phyloP scores from a whole-genome alignment of 2,113 vertebrate species.

The Chroicocephalus ridibundus region DNA sequence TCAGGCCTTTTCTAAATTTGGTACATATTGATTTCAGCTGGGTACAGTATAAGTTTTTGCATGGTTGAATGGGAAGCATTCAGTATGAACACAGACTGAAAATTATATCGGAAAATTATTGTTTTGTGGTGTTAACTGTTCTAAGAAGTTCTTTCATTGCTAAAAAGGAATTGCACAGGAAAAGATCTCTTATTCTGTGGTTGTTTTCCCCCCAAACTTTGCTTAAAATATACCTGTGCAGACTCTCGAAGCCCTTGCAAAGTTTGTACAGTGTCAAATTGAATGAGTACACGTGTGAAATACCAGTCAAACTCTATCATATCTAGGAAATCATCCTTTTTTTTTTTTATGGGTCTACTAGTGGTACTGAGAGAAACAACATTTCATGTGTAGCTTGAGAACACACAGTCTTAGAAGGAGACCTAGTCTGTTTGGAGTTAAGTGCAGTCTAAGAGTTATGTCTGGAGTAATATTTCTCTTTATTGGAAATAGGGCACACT shows the following conservation, averaged over 20 bases:
- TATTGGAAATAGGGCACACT: not conserved
- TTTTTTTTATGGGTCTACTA: not conserved
- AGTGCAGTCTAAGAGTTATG: not conserved
- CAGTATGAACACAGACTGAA: not conserved
- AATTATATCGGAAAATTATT: too few relatives aligned
- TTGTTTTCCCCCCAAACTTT: not conserved
- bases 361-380: not conserved
- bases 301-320: not conserved
- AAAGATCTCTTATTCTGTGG: not conserved
- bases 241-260: not conserved
- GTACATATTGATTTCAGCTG: not conserved
- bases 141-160: not conserved
- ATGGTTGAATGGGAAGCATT: not conserved
- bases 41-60: not conserved
- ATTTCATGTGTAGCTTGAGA: not conserved
- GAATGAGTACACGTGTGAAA: not conserved
- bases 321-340: not conserved
- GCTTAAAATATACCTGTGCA: not conserved
- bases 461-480: not conserved
- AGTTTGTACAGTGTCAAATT: not conserved
- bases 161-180: not conserved
- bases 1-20: not conserved
- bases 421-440: not conserved
- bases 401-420: not conserved
- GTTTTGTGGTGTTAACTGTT: not conserved